Base-by-base conservation (phyloP, 2,797 vertebrate genomes). In the Thunnus albacares region DNA sequence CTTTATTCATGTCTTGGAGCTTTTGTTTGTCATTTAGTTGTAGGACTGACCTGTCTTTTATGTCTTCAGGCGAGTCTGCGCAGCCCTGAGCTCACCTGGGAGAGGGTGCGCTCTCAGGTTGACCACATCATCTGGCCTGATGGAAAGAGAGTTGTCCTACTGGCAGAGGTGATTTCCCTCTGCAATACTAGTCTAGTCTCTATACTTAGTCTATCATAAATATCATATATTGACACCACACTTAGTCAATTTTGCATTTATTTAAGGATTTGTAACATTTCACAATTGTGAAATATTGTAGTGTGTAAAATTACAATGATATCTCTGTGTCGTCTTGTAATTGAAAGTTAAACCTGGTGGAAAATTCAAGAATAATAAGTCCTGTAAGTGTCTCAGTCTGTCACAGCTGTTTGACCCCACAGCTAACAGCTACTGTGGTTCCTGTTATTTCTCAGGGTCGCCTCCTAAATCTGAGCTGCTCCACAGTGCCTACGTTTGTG, bases 41-140 rank as follows among this genome's bases (percentile, higher is more conserved):
- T 47, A n/a, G 15, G 64, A 67, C 60, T 81, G 51, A 79, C 5
- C 17, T 63, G 22, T 18, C 2, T 83, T 30, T 74, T 85, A 2
- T 77, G 24, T 87, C 59, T 65, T 9, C 86, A 99, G 98, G 97
- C 97, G 51, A 99, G 98, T 92, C 96, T 99, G 58, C 96, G 98
- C 82, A 99, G 97, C 47, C 98, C 98, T 0, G 98, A 99, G 94
- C 96, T 99, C 88, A 99, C 98, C 7, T 99, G 98, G 98, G 98
- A 99, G 91, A 96, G 98, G 33, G 98, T 99, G 3, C 96, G 98
- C 43, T 99, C 98, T 85, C 98, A 99, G 84, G 98, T 99, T 58
- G 98, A 99, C 77, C 98, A 99, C 13, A 95, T 99, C 88, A 99
- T 99, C 95, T 99, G 98, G 98, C 98, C 98, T 0, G 98, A 99